phyloP scores from a whole-genome alignment of 2,797 vertebrate genomes.

The Chiroxiphia lanceolata region DNA sequence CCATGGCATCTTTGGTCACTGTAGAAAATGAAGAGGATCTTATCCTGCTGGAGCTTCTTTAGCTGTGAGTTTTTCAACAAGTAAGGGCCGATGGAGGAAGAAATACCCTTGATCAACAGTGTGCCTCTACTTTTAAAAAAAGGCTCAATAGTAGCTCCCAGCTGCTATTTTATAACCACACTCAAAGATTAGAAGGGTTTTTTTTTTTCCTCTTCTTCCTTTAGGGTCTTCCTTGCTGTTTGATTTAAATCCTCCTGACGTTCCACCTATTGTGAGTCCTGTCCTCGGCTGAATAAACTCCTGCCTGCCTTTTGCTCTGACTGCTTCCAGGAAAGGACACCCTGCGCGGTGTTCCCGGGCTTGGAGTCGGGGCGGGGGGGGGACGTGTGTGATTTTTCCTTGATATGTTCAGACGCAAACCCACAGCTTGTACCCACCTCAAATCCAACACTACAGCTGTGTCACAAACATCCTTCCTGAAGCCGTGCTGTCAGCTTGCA shows the following conservation, averaged over 20 bases:
- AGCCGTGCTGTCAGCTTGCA: conserved; percentile 5
- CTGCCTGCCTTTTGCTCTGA: conserved; percentile 2
- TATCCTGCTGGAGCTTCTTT: background rate
- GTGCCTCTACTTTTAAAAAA: background rate
- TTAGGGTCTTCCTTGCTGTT: background rate
- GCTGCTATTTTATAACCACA: conserved; percentile 23
- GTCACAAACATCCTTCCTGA: conserved; percentile 30
- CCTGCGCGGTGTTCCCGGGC: background rate
- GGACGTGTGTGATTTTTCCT: background rate
- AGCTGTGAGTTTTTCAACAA: background rate
- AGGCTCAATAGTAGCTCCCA: background rate
- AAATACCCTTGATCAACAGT: background rate
- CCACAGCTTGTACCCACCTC: background rate
- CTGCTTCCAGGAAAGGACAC: conserved; percentile 29
- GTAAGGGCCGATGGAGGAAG: background rate
- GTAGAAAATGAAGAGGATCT: background rate
- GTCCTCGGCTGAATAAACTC: conserved; percentile 40
- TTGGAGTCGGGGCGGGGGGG: background rate
- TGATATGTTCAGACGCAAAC: background rate
- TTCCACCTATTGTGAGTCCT: conserved; percentile 41
- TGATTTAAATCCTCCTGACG: conserved; percentile 68
- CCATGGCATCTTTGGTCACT: fast-evolving
- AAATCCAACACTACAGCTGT: conserved; percentile 14
- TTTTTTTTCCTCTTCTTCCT: background rate
- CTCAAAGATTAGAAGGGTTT: background rate